phyloP scores from a whole-genome alignment of 2,113 vertebrate species.

The Cercopithecus mona region DNA sequence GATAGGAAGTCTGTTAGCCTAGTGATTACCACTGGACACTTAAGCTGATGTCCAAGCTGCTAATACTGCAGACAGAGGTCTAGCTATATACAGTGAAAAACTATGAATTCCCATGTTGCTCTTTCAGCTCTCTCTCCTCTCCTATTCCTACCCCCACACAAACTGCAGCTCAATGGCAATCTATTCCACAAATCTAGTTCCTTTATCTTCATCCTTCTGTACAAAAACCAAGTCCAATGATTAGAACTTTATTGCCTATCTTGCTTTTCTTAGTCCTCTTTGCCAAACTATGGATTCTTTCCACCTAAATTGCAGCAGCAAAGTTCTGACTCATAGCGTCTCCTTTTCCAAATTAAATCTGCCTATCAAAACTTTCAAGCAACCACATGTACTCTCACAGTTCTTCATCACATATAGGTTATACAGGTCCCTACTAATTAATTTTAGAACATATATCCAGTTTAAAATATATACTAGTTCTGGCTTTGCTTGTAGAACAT shows the following conservation, averaged over 20 bases:
- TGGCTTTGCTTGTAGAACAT: not conserved
- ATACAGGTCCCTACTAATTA: not conserved
- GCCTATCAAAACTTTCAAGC: not conserved
- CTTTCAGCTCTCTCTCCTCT: not conserved
- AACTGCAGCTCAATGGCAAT: not conserved
- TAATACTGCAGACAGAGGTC: not conserved
- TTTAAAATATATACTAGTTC: not conserved
- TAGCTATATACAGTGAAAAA: not conserved
- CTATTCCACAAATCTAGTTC: not conserved
- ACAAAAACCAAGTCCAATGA: no score
- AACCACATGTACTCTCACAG: not conserved
- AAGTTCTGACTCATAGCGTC: not conserved
- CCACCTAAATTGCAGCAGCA: not conserved
- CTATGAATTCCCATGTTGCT: not conserved
- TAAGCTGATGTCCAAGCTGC: not conserved
- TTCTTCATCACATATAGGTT: not conserved
- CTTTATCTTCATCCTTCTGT: no score
- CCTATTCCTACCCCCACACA: not conserved
- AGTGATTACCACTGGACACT: not conserved
- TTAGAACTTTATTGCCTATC: no score
- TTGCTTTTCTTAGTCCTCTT: no score
- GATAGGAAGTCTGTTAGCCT: not conserved
- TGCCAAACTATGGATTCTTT: not conserved
- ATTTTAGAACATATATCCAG: not conserved
- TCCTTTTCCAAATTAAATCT: not conserved